phyloP scores from a whole-genome alignment of 2,113 vertebrate genomes.

The Tetrao urogallus region DNA sequence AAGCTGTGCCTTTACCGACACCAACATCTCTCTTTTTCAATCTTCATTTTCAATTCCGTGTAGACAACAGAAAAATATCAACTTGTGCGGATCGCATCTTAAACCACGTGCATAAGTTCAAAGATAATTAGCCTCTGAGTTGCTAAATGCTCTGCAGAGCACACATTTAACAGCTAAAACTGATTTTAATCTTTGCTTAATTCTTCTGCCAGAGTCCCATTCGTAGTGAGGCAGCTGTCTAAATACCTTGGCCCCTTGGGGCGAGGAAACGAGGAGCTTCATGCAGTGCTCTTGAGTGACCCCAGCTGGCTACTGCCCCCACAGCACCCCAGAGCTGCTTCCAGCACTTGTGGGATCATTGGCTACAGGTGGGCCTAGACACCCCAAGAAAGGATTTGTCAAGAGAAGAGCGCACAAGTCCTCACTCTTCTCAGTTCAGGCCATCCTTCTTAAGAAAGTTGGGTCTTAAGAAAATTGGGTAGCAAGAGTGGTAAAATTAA shows the following conservation, averaged over 20 bases:
- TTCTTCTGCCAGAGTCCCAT: conserved; percentile 69
- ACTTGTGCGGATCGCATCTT: conserved; percentile 24
- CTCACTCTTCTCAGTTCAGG: neutral
- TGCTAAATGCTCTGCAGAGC: conserved; percentile 65
- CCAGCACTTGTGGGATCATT: neutral
- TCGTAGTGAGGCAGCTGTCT: conserved; percentile 57
- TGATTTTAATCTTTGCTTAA: conserved; percentile 73
- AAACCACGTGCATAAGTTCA: conserved; percentile 65
- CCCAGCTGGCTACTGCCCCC: conserved; percentile 15
- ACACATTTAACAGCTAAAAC: conserved; percentile 64
- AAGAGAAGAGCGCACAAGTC: neutral
- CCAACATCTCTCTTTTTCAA: conserved; percentile 8
- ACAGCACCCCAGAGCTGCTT: neutral
- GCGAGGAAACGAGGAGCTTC: conserved; percentile 5
- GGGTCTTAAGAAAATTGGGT: neutral
- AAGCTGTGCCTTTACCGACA: neutral
- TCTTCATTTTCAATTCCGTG: neutral
- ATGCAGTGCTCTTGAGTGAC: conserved; percentile 32
- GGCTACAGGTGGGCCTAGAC: neutral
- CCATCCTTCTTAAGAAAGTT: neutral
- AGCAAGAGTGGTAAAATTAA: neutral
- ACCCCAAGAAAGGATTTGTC: neutral
- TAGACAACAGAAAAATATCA: conserved; percentile 31
- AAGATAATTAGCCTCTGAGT: conserved; percentile 58
- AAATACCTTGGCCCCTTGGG: conserved; percentile 57